phyloP scores from a whole-genome alignment of 1,140 invertebrate species.

The Leucophenga varia region DNA sequence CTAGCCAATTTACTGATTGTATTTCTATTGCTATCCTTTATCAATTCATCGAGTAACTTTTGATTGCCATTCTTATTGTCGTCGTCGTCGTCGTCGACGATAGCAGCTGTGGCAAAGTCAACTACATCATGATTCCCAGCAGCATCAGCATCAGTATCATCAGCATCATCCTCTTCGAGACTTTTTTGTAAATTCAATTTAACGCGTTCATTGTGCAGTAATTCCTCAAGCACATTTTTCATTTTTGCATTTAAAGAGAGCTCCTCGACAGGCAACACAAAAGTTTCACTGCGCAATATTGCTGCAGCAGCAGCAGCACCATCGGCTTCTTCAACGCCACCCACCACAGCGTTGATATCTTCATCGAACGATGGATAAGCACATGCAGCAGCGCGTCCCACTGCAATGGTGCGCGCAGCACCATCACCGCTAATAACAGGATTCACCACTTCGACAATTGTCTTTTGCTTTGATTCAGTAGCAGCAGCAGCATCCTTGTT shows the following conservation, averaged over 20 bases:
- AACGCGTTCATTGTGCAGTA: conserved; percentile 53
- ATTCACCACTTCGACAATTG: conserved; percentile 55
- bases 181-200: conserved; percentile 57
- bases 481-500: background rate
- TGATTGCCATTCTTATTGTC: conserved; percentile 47
- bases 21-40: conserved; percentile 50
- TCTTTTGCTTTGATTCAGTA: conserved; percentile 21
- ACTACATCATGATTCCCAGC: too few relatives aligned
- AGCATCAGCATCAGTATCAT: conserved; percentile 41
- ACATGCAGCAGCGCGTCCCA: conserved; percentile 26
- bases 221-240: conserved; percentile 56
- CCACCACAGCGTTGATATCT: conserved; percentile 9
- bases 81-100: conserved; percentile 17
- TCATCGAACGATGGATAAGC: conserved; percentile 30
- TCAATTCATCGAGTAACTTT: conserved; percentile 41
- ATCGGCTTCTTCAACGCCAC: conserved; percentile 21
- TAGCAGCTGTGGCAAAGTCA: conserved; percentile 34
- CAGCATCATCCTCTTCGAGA: conserved; percentile 44
- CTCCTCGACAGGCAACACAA: conserved; percentile 43
- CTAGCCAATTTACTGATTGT: conserved; percentile 39
- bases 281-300: conserved; percentile 47
- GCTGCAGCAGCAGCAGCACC: conserved; percentile 20
- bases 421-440: conserved; percentile 52
- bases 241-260: conserved; percentile 57
- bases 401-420: conserved; percentile 41